Evolutionary conservation across 2,113 vertebrate genomes (phyloP).

Genomic region (Amphiprion percula): DNA sequence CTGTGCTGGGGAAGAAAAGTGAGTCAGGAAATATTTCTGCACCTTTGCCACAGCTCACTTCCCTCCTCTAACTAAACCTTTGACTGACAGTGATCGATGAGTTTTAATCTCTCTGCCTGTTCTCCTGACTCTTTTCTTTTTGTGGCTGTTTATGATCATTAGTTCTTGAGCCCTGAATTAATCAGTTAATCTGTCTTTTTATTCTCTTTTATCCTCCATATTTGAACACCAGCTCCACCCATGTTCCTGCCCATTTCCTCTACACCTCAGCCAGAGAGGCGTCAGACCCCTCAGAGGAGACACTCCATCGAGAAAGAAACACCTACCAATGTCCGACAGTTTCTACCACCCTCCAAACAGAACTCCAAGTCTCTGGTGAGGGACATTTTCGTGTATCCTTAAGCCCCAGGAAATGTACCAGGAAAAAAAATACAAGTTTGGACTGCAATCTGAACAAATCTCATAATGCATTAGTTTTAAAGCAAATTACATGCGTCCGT

Average conservation of each 20-base stretch:
- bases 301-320: conserved; percentile 99
- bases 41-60: not conserved
- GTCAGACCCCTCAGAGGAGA: conserved; percentile 91
- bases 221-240: conserved; percentile 87
- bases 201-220: not conserved
- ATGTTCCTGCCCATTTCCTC: conserved; percentile 98
- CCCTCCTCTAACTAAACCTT: conserved; percentile 5
- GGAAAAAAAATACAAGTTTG: no score
- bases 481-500: not conserved
- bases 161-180: not conserved
- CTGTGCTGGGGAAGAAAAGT: conserved; percentile 90
- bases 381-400: conserved; percentile 23
- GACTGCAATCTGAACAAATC: no score
- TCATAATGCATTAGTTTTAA: not conserved
- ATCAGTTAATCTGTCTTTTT: not conserved
- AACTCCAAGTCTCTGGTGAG: conserved; percentile 97
- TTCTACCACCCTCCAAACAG: conserved; percentile 91
- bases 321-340: conserved; percentile 93
- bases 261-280: conserved; percentile 96
- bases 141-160: not conserved
- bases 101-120: conserved; percentile 30
- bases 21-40: conserved; percentile 73
- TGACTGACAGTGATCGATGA: conserved; percentile 9
- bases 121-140: conserved; percentile 2
- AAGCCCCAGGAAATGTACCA: no score